A percentile compares a stretch with the other conserved stretches of the same genome.
Evolutionary conservation across 2,797 vertebrate genomes (phyloP).

Genomic region (Enteromius paludinosus): DNA sequence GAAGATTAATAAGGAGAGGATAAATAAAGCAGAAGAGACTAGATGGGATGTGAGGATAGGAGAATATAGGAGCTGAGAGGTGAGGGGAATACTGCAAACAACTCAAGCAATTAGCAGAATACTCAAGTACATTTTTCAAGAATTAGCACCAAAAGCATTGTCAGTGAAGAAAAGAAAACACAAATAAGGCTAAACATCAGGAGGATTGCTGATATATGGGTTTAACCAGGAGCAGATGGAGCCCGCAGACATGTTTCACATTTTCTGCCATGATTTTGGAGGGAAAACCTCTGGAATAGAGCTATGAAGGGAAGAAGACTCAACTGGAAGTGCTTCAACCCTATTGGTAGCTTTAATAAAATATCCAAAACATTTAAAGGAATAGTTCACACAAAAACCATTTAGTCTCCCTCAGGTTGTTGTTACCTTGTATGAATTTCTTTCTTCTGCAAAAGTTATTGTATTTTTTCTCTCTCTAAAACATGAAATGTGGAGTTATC

Average conservation of each 20-base stretch:
- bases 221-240: neutral
- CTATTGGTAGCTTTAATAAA: neutral
- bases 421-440: neutral
- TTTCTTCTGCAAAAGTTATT: neutral
- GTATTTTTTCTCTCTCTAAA: too few relatives aligned
- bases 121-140: neutral
- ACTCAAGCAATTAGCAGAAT: neutral
- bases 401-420: neutral
- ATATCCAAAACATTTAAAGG: neutral
- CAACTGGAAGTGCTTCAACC: neutral
- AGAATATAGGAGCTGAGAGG: neutral
- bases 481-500: too few relatives aligned
- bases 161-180: constrained; percentile 8
- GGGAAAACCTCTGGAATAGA: neutral
- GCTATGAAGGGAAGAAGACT: neutral
- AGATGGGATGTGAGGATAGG: neutral
- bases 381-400: neutral
- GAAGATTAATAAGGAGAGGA: neutral
- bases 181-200: constrained; percentile 18
- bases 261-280: neutral
- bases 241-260: neutral
- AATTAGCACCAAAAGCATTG: neutral
- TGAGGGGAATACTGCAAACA: neutral
- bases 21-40: neutral
- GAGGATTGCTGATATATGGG: neutral